Evolutionary conservation across 2,888 invertebrate species (phyloP), one percentile per base, ranked within the genome.

Genomic region (Malthinus flaveolus): DNA sequence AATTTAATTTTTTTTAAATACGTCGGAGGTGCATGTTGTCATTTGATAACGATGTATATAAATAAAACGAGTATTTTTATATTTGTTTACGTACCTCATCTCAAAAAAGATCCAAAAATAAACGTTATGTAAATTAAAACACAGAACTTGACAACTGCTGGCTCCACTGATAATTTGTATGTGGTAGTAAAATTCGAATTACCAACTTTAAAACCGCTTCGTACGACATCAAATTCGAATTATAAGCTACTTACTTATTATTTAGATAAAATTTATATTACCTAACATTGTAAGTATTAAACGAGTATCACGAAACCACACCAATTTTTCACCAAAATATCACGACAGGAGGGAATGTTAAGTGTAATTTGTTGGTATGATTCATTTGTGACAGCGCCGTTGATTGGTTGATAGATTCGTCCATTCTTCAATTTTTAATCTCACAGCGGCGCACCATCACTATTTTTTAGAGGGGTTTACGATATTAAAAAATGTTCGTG

Each of bases 61-160:
- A 23, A 23, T 23, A 23, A 23, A 23, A n/a, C 23, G n/a, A 9
- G 39, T 42, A 42, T 48, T 50, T 47, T 49, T 32, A 49, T 49
- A 47, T 52, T 48, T 55, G 53, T 57, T 59, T 60, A 63, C 65
- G 36, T 63, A 65, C 65, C 65, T 59, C 63, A 65, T 65, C 58
- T 54, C 62, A 59, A 57, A 23, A 56, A 56, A 50, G 61, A 59
- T 65, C 63, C 65, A 65, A 65, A 56, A 63, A 61, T 59, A 61
- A 59, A 60, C 55, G 57, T 51, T 54, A 56, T 61, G 62, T 55
- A 58, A 62, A 62, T 59, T 56, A 35, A 53, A 59, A 51, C 23
- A 53, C 47, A 42, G 50, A 50, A 53, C 49, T 54, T 59, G 60
- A 56, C 60, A 60, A 56, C 60, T 60, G 60, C 56, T 60, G 48